phyloP scores from a whole-genome alignment of 2,113 vertebrate species.

The Rhinolophus sinicus region DNA sequence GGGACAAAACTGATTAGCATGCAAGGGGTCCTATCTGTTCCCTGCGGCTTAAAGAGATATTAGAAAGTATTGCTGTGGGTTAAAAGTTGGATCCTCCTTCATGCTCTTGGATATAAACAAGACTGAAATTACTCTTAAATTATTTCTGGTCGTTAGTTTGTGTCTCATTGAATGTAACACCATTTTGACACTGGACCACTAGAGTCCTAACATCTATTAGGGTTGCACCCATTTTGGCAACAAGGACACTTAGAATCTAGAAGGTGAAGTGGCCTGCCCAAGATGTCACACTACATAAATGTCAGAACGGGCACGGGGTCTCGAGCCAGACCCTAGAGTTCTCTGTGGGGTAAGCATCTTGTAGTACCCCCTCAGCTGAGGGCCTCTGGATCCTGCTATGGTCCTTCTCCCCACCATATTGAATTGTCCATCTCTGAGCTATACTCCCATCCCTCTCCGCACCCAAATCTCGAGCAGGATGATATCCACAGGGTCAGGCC shows the following conservation, averaged over 20 bases:
- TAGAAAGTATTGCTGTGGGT: background rate
- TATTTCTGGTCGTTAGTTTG: background rate
- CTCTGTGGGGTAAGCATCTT: rapidly evolving
- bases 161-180: background rate
- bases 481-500: background rate
- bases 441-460: background rate
- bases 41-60: background rate
- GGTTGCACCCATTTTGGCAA: background rate
- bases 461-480: background rate
- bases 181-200: background rate
- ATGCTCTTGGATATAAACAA: background rate
- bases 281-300: background rate
- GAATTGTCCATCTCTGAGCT: background rate
- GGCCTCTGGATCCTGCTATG: background rate
- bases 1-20: background rate
- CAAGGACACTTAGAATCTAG: background rate
- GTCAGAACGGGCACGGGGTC: background rate
- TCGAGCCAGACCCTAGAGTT: background rate
- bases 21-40: background rate
- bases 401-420: background rate
- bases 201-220: background rate
- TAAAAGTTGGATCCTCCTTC: background rate
- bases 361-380: background rate
- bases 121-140: background rate
- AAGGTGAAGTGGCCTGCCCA: background rate